phyloP scores from a whole-genome alignment of 2,113 vertebrate genomes.

The Serilophus lunatus region DNA sequence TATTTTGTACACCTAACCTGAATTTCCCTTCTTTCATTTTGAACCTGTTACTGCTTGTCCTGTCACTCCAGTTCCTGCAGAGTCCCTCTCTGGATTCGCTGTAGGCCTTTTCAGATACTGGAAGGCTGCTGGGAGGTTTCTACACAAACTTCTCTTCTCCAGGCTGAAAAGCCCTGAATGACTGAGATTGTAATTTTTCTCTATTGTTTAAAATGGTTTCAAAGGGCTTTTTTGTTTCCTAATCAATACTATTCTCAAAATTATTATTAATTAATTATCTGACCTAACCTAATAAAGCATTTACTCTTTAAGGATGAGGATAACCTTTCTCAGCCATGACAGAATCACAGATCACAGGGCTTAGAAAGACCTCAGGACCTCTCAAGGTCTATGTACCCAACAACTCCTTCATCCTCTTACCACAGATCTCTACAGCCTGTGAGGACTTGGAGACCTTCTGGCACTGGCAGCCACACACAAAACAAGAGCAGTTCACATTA shows the following conservation, averaged over 20 bases:
- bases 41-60: neutral
- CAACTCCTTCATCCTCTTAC: neutral
- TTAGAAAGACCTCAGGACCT: neutral
- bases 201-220: neutral
- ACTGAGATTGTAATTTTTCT: rapidly evolving
- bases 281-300: neutral
- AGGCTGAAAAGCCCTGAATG: neutral
- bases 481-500: rapidly evolving
- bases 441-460: neutral
- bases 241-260: neutral
- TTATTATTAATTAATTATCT: neutral
- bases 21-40: neutral
- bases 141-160: neutral
- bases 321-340: neutral
- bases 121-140: neutral
- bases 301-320: neutral
- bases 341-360: neutral
- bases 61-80: neutral
- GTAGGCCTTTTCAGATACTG: neutral
- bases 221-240: neutral
- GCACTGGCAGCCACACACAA: neutral
- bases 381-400: neutral
- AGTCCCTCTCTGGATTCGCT: neutral
- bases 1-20: neutral
- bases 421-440: neutral